Conservation (phyloP, 2,797 vertebrate species). For the Chelon auratus region DNA sequence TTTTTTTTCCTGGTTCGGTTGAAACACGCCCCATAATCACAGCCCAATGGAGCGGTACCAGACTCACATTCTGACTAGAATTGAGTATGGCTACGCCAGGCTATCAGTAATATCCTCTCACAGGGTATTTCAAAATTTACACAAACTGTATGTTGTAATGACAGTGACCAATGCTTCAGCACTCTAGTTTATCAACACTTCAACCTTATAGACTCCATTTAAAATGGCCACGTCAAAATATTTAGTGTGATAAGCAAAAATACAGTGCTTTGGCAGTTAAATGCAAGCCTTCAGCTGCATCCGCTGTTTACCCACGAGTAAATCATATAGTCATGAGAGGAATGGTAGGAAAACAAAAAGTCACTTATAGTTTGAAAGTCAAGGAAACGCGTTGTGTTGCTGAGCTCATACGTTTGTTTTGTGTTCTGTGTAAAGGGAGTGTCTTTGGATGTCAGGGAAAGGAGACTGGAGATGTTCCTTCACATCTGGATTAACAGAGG, state of each 20-base stretch:
- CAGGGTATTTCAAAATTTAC: neutral
- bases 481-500: neutral
- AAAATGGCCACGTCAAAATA: slow-evolving; percentile 18
- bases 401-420: slow-evolving; percentile 37
- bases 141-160: too few species aligned
- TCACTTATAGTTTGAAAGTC: neutral
- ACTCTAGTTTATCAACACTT: neutral
- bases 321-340: slow-evolving; percentile 2
- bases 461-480: neutral
- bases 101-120: neutral
- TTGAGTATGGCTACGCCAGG: too few species aligned
- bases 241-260: slow-evolving; percentile 7
- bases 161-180: neutral
- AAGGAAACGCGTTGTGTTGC: neutral
- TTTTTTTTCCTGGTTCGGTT: too few species aligned
- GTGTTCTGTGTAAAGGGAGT: slow-evolving; percentile 30
- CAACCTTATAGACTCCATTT: neutral
- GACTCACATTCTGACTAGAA: too few species aligned
- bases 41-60: too few species aligned
- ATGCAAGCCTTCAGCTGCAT: neutral
- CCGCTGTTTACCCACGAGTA: slow-evolving; percentile 13
- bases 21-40: too few species aligned
- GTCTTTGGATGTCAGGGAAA: slow-evolving; percentile 9
- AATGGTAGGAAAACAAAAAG: slow-evolving; percentile 12
- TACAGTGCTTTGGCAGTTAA: neutral